Conservation (phyloP, 2,888 invertebrate genomes). For the Hyposoter didymator region DNA sequence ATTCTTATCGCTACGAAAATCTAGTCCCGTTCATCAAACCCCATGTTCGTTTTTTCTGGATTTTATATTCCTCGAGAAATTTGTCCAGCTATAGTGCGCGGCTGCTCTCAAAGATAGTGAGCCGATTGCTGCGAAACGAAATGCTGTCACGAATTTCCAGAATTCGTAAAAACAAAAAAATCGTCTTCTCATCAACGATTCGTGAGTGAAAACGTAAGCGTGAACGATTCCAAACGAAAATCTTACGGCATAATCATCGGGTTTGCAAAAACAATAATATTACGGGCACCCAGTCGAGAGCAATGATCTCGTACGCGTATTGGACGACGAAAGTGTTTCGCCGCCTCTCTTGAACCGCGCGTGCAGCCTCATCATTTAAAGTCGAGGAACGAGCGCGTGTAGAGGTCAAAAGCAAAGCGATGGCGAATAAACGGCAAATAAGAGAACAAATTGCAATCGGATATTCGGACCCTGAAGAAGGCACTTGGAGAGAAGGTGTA, state of each 20-base stretch:
- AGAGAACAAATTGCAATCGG: constrained; percentile 81
- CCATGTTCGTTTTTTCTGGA: constrained; percentile 5
- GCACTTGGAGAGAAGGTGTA: constrained; percentile 73
- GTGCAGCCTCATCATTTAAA: constrained; percentile 27
- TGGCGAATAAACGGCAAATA: constrained; percentile 72
- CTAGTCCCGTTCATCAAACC: constrained; percentile 65
- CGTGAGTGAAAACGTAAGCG: not conserved
- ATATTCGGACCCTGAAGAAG: constrained; percentile 78
- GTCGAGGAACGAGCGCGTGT: constrained; percentile 44
- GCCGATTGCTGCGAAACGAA: constrained; percentile 1
- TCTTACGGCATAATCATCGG: not conserved
- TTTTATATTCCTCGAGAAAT: constrained; percentile 28
- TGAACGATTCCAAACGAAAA: not conserved
- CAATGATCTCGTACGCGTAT: constrained; percentile 23
- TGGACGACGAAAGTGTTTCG: not conserved
- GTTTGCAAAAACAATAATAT: not conserved
- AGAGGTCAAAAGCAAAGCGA: constrained; percentile 33
- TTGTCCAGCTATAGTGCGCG: not conserved
- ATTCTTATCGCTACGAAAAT: constrained; percentile 59
- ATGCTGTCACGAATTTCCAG: not conserved
- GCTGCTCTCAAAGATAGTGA: not conserved
- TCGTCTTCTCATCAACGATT: not conserved
- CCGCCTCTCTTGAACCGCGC: constrained; percentile 14
- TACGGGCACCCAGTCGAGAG: not conserved
- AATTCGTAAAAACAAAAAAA: not conserved